These are phyloP conservation scores for Cheilosia vulpina DNA, from an alignment of 2,888 invertebrate genomes.

Conservation along the genomic window DNA sequence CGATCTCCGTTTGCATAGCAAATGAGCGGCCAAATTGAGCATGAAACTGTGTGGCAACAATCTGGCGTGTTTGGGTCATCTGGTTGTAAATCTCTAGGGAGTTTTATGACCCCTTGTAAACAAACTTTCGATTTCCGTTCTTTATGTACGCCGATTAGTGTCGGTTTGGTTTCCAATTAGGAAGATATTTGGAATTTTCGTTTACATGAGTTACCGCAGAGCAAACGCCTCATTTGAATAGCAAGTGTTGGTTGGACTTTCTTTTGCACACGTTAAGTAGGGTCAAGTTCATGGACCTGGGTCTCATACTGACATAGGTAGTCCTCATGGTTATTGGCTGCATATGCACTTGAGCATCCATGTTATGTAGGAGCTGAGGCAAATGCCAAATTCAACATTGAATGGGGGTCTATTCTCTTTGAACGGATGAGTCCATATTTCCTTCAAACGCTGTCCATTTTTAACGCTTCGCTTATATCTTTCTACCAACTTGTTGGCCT, in stretches of 20 bases:
- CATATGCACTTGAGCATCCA: too few species aligned
- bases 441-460: too few species aligned
- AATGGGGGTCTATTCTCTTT: too few species aligned
- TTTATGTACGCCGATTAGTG: conserved; percentile 54
- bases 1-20: conserved; percentile 32
- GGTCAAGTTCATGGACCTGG: neutral
- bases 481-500: too few species aligned
- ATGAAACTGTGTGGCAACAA: conserved; percentile 42
- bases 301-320: too few species aligned
- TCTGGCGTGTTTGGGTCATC: conserved; percentile 42
- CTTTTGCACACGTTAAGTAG: neutral
- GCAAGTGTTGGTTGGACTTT: neutral
- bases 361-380: too few species aligned
- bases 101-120: conserved; percentile 70
- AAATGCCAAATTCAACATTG: too few species aligned
- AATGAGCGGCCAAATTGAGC: conserved; percentile 51
- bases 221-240: conserved; percentile 27
- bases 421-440: too few species aligned
- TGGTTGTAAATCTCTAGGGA: conserved; percentile 49
- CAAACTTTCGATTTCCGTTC: conserved; percentile 61
- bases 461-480: too few species aligned
- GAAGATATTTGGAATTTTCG: conserved; percentile 38
- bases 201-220: conserved; percentile 30
- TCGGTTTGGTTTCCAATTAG: conserved; percentile 30
- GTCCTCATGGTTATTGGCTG: too few species aligned